Evolutionary conservation across 2,113 vertebrate species (phyloP), one percentile per base, ranked within the genome.

Genomic region (Catharus fuscescens): DNA sequence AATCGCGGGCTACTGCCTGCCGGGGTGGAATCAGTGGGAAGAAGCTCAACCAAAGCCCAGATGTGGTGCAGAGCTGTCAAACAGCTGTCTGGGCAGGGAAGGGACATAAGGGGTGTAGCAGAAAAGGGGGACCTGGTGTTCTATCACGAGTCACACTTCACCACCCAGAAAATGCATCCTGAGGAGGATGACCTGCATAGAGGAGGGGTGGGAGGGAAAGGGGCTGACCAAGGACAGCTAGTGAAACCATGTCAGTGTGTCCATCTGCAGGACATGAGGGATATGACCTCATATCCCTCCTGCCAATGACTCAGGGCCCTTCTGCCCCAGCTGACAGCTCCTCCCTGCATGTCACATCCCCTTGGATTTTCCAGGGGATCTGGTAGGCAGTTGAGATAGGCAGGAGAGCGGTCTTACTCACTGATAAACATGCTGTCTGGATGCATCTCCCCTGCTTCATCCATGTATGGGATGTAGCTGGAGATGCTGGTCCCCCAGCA

Each of bases 261-360:
- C 18, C 54, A 85, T 88, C 88, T 90, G 71, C 79, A 38, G 44
- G n/a, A 40, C 40, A 40, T 40, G 40, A 40, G 40, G 40, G 40
- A 40, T 40, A 40, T 96, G 95, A 93, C 59, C 28, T 96, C 87
- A 91, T 83, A 26, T 60, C 52, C 36, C 29, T 84, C 18, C 19
- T 1, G 10, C 40, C 23, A 45, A 9, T 97, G 93, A 96, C 86
- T 95, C 92, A 93, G 48, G 42, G 83, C 15, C 70, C 95, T 94
- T 96, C 66, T 90, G 70, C 34, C 76, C n/a, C 44, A 70, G 50
- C 62, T 78, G 44, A 70, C 3, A 2, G 52, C 71, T 90, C 32
- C 40, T 93, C 71, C 38, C 48, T 66, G 29, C 38, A 6, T 81
- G 59, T 93, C 71, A 50, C 32, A 86, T 90, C 67, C 76, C 38